phyloP scores from a whole-genome alignment of 2,113 vertebrate species.

The Centropus bengalensis region DNA sequence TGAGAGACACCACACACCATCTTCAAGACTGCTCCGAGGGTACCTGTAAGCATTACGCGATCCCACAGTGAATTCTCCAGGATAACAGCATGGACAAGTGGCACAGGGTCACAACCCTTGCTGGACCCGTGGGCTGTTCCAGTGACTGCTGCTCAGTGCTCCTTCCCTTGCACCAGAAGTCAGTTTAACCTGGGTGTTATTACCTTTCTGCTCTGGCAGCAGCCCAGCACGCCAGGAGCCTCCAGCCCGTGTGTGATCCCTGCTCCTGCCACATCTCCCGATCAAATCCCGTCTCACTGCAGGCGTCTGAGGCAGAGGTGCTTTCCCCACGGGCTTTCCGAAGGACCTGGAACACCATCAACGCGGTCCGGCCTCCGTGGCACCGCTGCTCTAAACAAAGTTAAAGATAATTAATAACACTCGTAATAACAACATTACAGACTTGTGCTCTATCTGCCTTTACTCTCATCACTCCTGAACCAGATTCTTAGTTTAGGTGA shows the following conservation, averaged over 20 bases:
- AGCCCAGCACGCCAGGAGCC: neutral
- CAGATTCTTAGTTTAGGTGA: neutral
- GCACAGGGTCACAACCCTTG: neutral
- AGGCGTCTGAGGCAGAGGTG: neutral
- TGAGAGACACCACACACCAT: neutral
- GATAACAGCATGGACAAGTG: fast-evolving
- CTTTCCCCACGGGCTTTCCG: neutral
- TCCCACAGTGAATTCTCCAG: fast-evolving
- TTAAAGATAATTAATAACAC: neutral
- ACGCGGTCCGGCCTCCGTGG: neutral
- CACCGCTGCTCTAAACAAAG: fast-evolving
- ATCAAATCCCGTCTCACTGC: too few relatives aligned
- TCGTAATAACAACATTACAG: neutral
- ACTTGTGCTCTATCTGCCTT: neutral
- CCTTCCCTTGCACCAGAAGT: neutral
- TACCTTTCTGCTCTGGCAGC: fast-evolving
- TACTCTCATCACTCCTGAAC: neutral
- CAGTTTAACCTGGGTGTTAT: neutral
- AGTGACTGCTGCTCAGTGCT: fast-evolving
- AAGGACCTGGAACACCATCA: neutral
- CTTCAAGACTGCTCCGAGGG: neutral
- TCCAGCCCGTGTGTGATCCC: fast-evolving
- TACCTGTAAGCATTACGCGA: neutral
- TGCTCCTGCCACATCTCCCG: neutral
- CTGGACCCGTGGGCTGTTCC: neutral